These are phyloP conservation scores for Chrosomus eos DNA, from an alignment of 2,797 vertebrate species.

Conservation along the genomic window DNA sequence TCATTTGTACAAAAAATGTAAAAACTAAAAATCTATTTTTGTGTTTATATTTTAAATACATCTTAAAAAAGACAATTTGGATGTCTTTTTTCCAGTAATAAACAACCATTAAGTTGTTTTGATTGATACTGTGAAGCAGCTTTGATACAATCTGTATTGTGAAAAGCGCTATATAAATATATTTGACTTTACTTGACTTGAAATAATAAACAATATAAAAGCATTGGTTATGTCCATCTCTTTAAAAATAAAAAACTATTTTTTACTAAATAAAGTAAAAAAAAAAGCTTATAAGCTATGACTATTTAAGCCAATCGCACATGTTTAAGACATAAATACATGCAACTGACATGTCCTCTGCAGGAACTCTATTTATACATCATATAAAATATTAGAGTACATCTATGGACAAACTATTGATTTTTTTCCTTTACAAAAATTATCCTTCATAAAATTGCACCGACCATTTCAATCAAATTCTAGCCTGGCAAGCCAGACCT, in stretches of 20 bases:
- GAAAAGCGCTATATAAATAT: too few relatives aligned
- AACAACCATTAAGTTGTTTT: too few relatives aligned
- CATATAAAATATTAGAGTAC: too few relatives aligned
- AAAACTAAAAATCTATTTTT: background rate
- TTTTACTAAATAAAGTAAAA: too few relatives aligned
- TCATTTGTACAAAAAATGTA: background rate
- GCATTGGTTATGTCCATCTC: background rate
- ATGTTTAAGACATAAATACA: background rate
- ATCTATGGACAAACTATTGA: constrained; percentile 37
- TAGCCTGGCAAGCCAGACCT: too few relatives aligned
- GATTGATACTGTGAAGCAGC: too few relatives aligned
- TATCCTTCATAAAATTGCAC: background rate
- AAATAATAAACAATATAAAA: background rate
- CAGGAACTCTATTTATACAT: too few relatives aligned
- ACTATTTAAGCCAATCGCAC: constrained; percentile 11
- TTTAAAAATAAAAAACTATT: background rate
- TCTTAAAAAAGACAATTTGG: too few relatives aligned
- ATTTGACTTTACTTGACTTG: too few relatives aligned
- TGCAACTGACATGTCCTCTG: constrained; percentile 3
- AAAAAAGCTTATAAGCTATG: background rate
- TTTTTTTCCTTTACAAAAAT: constrained; percentile 16
- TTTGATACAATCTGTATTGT: too few relatives aligned
- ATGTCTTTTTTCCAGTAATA: too few relatives aligned
- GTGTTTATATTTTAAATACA: background rate
- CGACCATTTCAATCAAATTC: background rate